Percentiles rank a stretch among this genome's conserved stretches.
Conservation (phyloP, 2,888 invertebrate species). For the Polymixis lichenea region DNA sequence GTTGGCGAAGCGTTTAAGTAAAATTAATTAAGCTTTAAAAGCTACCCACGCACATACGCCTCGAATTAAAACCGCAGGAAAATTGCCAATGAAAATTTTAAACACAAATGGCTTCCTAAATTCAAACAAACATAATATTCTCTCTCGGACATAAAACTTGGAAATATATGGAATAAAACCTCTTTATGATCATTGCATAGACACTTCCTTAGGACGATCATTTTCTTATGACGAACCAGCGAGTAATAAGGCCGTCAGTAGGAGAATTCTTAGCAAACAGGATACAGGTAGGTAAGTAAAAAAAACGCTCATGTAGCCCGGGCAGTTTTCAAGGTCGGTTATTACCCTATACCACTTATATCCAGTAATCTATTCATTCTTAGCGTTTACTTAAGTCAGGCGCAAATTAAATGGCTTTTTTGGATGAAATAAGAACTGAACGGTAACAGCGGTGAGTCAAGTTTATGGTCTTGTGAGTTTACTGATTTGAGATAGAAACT, state of each 20-base stretch:
- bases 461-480: constrained; percentile 43
- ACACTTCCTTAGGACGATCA: constrained; percentile 20
- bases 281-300: constrained; percentile 53
- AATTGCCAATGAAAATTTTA: background rate
- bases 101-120: constrained; percentile 14
- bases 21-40: constrained; percentile 8
- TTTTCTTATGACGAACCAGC: constrained; percentile 33
- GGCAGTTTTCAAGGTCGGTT: constrained; percentile 70
- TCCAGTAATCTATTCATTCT: constrained; percentile 68
- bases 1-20: background rate
- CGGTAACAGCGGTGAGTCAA: background rate
- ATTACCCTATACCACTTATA: constrained; percentile 66
- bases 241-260: constrained; percentile 48
- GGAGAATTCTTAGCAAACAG: constrained; percentile 53
- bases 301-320: constrained; percentile 45
- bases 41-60: background rate
- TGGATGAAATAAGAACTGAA: constrained; percentile 39
- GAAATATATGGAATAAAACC: constrained; percentile 27
- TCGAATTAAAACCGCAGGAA: constrained; percentile 4
- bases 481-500: constrained; percentile 34
- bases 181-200: constrained; percentile 16
- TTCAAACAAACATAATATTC: constrained; percentile 6
- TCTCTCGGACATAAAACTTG: background rate
- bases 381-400: constrained; percentile 62
- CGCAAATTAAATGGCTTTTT: constrained; percentile 56